Percentiles rank a stretch among this genome's conserved stretches.
Conservation (phyloP, 64 coral and sea anemone species). For the Montipora efflorescens region DNA sequence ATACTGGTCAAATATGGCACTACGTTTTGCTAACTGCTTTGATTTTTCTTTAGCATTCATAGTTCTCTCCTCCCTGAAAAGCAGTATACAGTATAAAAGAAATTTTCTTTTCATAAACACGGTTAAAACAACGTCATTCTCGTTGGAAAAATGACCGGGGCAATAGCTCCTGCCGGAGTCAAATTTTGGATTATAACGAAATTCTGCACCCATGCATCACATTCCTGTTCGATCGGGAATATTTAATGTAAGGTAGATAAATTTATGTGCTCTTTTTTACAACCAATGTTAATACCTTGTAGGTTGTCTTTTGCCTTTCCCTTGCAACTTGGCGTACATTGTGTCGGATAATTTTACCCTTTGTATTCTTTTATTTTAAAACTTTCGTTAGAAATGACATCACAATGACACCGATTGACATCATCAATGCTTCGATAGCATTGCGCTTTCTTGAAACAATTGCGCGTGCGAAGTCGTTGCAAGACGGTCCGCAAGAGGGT, state of each 20-base stretch:
- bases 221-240: too few species aligned
- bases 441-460: neutral
- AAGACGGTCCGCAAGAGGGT: too few species aligned
- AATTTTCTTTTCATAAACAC: neutral
- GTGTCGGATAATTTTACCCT: neutral
- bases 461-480: too few species aligned
- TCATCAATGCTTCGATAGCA: neutral
- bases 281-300: neutral
- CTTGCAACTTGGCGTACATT: neutral
- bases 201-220: too few species aligned
- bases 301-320: neutral
- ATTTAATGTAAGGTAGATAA: too few species aligned
- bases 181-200: too few species aligned
- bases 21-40: neutral
- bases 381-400: neutral
- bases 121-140: too few species aligned
- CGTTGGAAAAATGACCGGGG: too few species aligned
- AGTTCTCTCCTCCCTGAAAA: neutral
- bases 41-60: neutral
- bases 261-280: too few species aligned
- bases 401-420: neutral
- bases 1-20: constrained; percentile 16
- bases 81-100: neutral
- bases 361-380: neutral
- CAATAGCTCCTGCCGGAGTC: neutral